Base-by-base conservation (phyloP, 2,113 vertebrate genomes). In the Chaetorhynchus papuensis region DNA sequence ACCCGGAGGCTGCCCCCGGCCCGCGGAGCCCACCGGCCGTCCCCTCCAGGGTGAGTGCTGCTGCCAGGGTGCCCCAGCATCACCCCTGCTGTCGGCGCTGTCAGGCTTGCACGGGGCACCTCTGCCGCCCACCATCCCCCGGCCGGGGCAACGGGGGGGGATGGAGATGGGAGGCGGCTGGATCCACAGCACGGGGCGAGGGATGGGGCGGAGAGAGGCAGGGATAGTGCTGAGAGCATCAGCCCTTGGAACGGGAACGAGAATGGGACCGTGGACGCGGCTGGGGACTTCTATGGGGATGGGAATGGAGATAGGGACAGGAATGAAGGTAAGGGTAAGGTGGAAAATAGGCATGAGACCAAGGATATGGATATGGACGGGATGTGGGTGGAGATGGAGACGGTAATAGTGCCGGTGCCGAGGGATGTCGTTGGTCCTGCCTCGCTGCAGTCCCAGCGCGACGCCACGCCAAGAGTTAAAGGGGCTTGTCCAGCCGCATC, bases 401-500 rank as follows among this genome's bases (percentile, higher is more conserved):
- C 1, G 7, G 52, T 66, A 18, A 27, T 1, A 42, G 21, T 7
- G 47, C 26, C 41, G 2, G 17, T 54, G 63, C 47, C 37, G 33
- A 56, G 54, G 63, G 42, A 71, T 90, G 10, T 79, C 54, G 42
- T 83, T 14, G 83, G 45, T 71, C 9, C 20, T 23, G 74, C 31
- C 52, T 37, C 35, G 31, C 88, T 45, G 60, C 31, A 74, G 74
- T 50, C 68, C 53, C 59, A 50, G 27, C 17, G 41, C 64, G 37
- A 59, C 66, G 81, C 70, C 15, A 86, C 52, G 64, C 91, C 94
- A 97, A 93, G 94, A 88, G 96, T 95, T 95, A 94, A 96, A 44
- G 65, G 79, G 79, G 95, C 74, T 91, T 86, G 94, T 86, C 93
- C 96, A 69, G 77, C 65, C 72, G 11, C 72, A 71, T 83, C 85